phyloP scores from a whole-genome alignment of 2,113 vertebrate genomes.

The Centrocercus urophasianus region DNA sequence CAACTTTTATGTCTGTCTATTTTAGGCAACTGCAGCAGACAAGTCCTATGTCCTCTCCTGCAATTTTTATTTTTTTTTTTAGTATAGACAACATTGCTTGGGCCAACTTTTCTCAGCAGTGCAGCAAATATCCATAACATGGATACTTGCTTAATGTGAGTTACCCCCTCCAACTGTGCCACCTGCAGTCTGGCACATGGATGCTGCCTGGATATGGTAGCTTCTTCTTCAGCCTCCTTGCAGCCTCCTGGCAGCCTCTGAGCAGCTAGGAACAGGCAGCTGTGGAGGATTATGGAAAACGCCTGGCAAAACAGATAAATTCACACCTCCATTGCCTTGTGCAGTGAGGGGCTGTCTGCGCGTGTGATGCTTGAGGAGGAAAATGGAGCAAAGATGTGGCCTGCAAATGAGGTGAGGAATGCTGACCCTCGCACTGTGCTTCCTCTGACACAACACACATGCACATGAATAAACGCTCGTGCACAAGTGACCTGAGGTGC shows the following conservation, averaged over 20 bases:
- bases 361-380: background rate
- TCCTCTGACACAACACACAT: background rate
- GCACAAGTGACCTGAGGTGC: background rate
- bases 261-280: fast-evolving
- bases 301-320: background rate
- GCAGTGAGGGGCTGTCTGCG: fast-evolving
- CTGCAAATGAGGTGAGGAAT: background rate
- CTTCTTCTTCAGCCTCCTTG: background rate
- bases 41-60: background rate
- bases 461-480: background rate
- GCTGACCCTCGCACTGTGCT: background rate
- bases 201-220: too few species aligned
- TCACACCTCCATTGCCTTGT: fast-evolving
- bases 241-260: background rate
- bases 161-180: background rate
- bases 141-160: background rate
- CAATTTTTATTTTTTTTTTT: background rate
- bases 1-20: background rate
- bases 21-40: background rate
- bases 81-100: background rate
- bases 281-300: background rate
- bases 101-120: background rate
- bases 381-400: background rate
- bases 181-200: too few species aligned
- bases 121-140: too few species aligned